Evolutionary conservation across 2,113 vertebrate species (phyloP), one percentile per base, ranked within the genome.

Genomic region (Dicaeum eximium): DNA sequence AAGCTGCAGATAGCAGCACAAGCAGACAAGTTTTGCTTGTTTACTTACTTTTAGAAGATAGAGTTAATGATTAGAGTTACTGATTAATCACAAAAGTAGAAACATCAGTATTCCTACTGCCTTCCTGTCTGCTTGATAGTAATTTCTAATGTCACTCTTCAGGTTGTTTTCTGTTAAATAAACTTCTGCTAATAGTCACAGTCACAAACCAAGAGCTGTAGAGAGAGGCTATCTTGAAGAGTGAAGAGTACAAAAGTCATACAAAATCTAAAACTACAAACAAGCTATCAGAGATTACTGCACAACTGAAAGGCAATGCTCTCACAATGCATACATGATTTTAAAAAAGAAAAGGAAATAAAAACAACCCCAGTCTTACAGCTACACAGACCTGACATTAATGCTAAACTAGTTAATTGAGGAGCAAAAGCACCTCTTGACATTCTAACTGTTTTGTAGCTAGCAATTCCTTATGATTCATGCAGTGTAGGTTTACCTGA

Each of bases 371-470:
- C 2, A 25, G 17, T 45, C 23, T 64, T 57, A 67, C 4, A 80
- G 31, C 17, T 37, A 65, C 45, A 31, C 1, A 75, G 40, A 72
- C 27, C 28, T 77, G 13, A 82, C 37, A 45, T 53, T 53, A 78
- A 82, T 28, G 22, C 7, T 75, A 45, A 87, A 86, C 22, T 45
- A 82, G 40, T 58, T 80, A 77, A 72, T 62, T 77, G 31, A 65
- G 62, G 37, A 92, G 53, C 28, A 77, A 83, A 96, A 94, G 66
- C 67, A 93, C 33, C 67, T 86, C 88, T 93, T 86, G 79, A 93
- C 88, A 72, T 79, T 88, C 3, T 67, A 89, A 60, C 45, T 58
- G 47, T 82, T 85, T 85, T 88, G 79, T 69, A 72, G 71, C 28
- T 58, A 69, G 54, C 38, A 88, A 95, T 82, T 92, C 90, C 30